Base-by-base conservation (phyloP, 2,888 invertebrate species). In the Periphyllus acericola region DNA sequence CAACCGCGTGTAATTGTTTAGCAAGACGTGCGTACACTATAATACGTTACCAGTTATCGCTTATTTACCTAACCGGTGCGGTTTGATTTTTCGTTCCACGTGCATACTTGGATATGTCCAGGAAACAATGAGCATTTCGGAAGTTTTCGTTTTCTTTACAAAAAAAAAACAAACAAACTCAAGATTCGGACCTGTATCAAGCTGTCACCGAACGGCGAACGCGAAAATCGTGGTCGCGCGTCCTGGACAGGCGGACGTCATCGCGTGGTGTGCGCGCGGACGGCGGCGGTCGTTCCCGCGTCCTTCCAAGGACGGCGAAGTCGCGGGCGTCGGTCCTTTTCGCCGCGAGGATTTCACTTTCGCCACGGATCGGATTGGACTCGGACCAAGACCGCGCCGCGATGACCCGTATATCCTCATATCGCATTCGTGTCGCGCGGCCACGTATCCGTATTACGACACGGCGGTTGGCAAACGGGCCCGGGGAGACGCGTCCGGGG, bases 361-460 rank as follows among this genome's bases (percentile, higher is more conserved):
- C 80, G 86, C 72, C 60, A 46, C 72, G 72, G 55, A 72, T 80
- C 25, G 80, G 86, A 55, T 86, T 86, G 86, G 86, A 79, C 86
- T 60, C 80, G 80, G 86, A 86, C 86, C 86, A 86, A 86, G 68
- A 55, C 29, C 52, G 11, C 36, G 55, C 52, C 66, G 3, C 68
- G 52, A 76, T 76, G 66, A 78, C 75, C 83, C 84, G 66, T 52
- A 52, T 85, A 85, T 14, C 40, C 80, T 80, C 36, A 74, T 86
- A 80, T 72, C 60, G 74, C 79, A 86, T 86, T 86, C 86, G 17
- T n/a, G 52, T 71, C 86, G 86, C 86, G 78, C 21, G 36, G 32
- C 36, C 36, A 55, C 60, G 79, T 36, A 36, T 86, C 80, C 80
- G 72, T 36, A 21, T 86, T 86, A 74, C 86, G 86, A 86, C 80